A percentile compares a stretch with the other conserved stretches of the same genome.
These are phyloP conservation scores for Tiphia femorata DNA, from an alignment of 2,888 invertebrate species.

Conservation along the genomic window DNA sequence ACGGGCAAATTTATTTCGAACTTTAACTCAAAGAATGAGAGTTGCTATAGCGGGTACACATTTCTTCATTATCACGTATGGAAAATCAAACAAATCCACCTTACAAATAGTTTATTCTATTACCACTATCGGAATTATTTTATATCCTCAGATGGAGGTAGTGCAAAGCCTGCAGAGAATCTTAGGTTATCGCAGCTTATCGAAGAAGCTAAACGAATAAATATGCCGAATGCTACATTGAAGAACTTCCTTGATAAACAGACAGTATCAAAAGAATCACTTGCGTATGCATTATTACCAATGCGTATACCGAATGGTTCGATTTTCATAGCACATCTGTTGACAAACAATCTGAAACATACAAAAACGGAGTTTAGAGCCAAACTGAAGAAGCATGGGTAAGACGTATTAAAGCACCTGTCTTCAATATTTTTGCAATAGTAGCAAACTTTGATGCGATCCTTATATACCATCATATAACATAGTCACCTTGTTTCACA, in stretches of 20 bases:
- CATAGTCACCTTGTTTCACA: no score
- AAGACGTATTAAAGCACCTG: no score
- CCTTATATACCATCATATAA: no score
- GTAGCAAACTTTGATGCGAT: no score
- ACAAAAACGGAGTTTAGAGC: no score
- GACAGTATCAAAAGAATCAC: constrained; percentile 63
- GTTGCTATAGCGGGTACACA: constrained; percentile 74
- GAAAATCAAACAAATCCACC: not conserved
- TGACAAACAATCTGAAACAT: no score
- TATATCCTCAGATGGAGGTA: constrained; percentile 72
- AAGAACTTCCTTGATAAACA: constrained; percentile 74
- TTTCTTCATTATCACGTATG: not conserved
- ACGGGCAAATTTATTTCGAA: constrained; percentile 69
- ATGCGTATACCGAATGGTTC: no score
- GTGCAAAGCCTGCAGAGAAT: constrained; percentile 75
- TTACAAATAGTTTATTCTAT: not conserved
- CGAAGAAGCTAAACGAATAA: constrained; percentile 74
- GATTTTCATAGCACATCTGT: no score
- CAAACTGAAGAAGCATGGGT: no score
- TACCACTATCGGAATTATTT: not conserved
- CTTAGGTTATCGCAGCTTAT: constrained; percentile 72
- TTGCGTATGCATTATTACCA: constrained; percentile 65
- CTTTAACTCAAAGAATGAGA: constrained; percentile 72
- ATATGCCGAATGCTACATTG: constrained; percentile 76
- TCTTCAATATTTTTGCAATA: no score